phyloP scores from a whole-genome alignment of 35 echinoderm and acorn worm genomes.

The Holothuria glaberrima region DNA sequence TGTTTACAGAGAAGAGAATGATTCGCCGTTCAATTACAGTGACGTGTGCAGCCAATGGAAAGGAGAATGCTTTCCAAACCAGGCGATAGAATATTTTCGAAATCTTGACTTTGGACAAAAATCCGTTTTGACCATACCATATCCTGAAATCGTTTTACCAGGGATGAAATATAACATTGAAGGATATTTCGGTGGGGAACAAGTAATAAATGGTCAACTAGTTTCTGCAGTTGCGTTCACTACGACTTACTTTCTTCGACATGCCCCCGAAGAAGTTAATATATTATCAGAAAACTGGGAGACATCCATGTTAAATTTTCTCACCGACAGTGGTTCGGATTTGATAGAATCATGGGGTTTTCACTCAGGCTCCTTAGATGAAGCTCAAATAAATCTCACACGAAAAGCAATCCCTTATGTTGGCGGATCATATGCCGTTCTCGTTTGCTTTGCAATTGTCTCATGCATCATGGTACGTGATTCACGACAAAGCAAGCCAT shows the following conservation, averaged over 20 bases:
- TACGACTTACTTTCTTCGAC: neutral
- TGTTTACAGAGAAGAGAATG: neutral
- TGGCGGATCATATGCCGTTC: neutral
- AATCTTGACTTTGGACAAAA: neutral
- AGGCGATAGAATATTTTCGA: neutral
- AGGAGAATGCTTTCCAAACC: slow-evolving; percentile 18
- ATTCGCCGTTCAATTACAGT: neutral
- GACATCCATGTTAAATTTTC: neutral
- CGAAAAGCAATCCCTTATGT: neutral
- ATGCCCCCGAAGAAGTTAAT: slow-evolving; percentile 4
- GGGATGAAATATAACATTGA: neutral
- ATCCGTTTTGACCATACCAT: neutral
- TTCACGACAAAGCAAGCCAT: slow-evolving; percentile 39
- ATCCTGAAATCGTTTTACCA: neutral
- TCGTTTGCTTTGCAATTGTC: slow-evolving; percentile 27
- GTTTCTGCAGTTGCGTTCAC: neutral
- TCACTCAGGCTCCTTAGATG: slow-evolving; percentile 4
- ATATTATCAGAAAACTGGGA: slow-evolving; percentile 1
- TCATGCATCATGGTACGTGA: slow-evolving; percentile 42
- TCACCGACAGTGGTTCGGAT: neutral
- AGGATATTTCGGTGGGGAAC: slow-evolving; percentile 7
- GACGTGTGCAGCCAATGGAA: slow-evolving; percentile 23
- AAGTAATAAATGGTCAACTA: neutral
- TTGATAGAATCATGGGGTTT: neutral
- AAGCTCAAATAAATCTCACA: neutral